A percentile compares a stretch with the other conserved stretches of the same genome.
Conservation (phyloP, 2,113 vertebrate species). For the Boleophthalmus pectinirostris region DNA sequence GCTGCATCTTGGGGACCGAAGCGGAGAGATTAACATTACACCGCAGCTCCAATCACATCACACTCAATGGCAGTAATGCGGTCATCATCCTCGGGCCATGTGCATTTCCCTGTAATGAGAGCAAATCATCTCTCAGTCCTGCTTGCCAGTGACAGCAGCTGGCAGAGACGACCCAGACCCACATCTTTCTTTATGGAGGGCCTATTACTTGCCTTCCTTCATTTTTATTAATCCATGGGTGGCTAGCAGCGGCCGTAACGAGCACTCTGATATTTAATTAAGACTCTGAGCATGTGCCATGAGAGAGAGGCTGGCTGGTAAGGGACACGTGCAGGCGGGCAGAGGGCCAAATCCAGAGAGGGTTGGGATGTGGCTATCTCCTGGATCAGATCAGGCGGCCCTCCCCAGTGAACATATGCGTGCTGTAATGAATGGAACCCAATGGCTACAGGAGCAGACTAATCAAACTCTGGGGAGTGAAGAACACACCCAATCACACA, state of each 20-base stretch:
- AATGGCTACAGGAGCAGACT: constrained; percentile 45
- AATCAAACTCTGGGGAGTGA: constrained; percentile 59
- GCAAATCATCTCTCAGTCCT: constrained; percentile 75
- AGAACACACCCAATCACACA: constrained; percentile 34
- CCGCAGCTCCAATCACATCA: constrained; percentile 67
- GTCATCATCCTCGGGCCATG: constrained; percentile 69
- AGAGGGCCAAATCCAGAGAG: constrained; percentile 42
- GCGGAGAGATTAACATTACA: constrained; percentile 59
- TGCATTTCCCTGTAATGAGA: constrained; percentile 74
- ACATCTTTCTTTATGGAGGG: constrained; percentile 28
- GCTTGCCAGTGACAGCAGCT: constrained; percentile 70
- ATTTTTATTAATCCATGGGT: constrained; percentile 43
- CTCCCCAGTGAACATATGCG: constrained; percentile 29
- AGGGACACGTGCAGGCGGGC: constrained; percentile 52
- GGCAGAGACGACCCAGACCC: constrained; percentile 47
- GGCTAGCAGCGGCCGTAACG: constrained; percentile 49
- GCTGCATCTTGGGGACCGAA: constrained; percentile 60
- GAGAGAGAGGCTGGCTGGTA: constrained; percentile 45
- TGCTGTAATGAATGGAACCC: constrained; percentile 57
- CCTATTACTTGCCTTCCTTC: constrained; percentile 11
- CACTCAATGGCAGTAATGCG: constrained; percentile 61
- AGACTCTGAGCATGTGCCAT: constrained; percentile 58
- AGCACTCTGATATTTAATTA: constrained; percentile 70
- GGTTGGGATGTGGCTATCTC: constrained; percentile 45
- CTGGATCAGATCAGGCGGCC: constrained; percentile 48